Evolutionary conservation across 2,888 invertebrate species (phyloP).

Genomic region (Drosophila engyochracea): DNA sequence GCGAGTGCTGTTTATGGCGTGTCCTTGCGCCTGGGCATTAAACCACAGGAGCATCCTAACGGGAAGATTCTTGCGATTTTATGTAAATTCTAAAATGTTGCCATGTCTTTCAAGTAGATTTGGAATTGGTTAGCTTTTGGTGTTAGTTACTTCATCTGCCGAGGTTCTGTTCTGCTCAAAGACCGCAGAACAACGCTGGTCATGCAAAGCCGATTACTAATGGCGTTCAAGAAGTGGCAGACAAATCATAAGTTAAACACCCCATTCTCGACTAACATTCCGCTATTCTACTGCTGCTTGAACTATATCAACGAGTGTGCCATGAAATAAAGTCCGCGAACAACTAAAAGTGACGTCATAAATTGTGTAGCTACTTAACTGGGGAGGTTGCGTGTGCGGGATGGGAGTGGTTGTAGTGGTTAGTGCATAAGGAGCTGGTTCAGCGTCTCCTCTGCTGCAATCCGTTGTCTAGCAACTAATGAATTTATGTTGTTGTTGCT

Average conservation of each 20-base stretch:
- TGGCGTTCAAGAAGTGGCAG: conserved; percentile 15
- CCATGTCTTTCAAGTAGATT: conserved; percentile 9
- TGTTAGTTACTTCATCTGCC: background rate
- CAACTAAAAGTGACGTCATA: conserved; percentile 74
- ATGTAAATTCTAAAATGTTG: conserved; percentile 10
- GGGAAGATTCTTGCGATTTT: background rate
- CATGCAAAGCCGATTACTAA: conserved; percentile 7
- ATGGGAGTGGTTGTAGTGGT: background rate
- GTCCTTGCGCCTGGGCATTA: conserved; percentile 12
- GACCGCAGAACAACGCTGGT: background rate
- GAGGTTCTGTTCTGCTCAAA: background rate
- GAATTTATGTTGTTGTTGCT: conserved; percentile 70
- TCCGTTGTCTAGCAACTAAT: conserved; percentile 69
- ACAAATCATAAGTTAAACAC: conserved; percentile 35
- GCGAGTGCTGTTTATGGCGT: conserved; percentile 19
- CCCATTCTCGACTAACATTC: conserved; percentile 16
- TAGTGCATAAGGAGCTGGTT: conserved; percentile 5
- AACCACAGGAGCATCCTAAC: conserved; percentile 28
- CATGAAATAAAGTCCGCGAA: conserved; percentile 40
- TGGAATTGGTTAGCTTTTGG: background rate
- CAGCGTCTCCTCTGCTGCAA: conserved; percentile 21
- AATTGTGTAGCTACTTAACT: conserved; percentile 68
- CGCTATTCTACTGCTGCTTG: background rate
- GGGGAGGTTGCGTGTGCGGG: background rate
- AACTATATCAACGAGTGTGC: background rate